Base-by-base conservation (phyloP, 2,113 vertebrate genomes). In the Barnardius zonarius region DNA sequence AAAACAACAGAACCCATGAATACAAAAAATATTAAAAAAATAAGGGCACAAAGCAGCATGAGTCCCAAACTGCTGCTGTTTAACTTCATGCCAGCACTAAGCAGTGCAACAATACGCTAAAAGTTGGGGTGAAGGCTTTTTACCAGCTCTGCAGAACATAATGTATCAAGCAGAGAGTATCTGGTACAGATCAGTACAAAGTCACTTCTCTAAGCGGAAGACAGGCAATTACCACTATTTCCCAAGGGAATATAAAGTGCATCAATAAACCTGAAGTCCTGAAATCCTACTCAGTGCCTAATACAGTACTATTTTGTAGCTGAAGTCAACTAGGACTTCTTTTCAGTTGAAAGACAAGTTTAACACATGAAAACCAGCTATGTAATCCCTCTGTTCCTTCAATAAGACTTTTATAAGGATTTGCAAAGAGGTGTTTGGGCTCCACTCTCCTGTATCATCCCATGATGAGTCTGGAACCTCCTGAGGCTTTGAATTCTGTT, bases 71-170 rank as follows among this genome's bases (percentile, higher is more conserved):
- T 70, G 25, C 33, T 74, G 64, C 59, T 83, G 24, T 80, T 91
- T 77, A 16, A 57, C 62, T 88, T 94, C 41, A 95, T 17, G 16
- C 62, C 59, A 93, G 72, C 59, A 67, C 43, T 57, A 49, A 86
- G 72, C 39, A 63, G 67, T 48, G 33, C 27, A 66, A 81, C 14
- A 63, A 67, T 18, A 54, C 17, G 17, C 39, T 74, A 55, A 57
- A 85, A 83, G 49, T 3, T 80, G 7, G 2, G 3, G 48, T 24
- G n/a, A 63, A 63, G 25, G 37, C 11, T 83, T 85, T 74, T 77
- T 67, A 92, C 41, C 23, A 86, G 51, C 68, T 24, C n/a, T 77
- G 22, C 25, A 83, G 8, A 86, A 43, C 23, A 37, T 28, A 41
- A 59, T 11, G 22, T 49, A 75, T 82, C 44, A 82, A 78, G 75